These are phyloP conservation scores for Trididemnum clinides DNA, from an alignment of 23 tunicate species.

Conservation along the genomic window DNA sequence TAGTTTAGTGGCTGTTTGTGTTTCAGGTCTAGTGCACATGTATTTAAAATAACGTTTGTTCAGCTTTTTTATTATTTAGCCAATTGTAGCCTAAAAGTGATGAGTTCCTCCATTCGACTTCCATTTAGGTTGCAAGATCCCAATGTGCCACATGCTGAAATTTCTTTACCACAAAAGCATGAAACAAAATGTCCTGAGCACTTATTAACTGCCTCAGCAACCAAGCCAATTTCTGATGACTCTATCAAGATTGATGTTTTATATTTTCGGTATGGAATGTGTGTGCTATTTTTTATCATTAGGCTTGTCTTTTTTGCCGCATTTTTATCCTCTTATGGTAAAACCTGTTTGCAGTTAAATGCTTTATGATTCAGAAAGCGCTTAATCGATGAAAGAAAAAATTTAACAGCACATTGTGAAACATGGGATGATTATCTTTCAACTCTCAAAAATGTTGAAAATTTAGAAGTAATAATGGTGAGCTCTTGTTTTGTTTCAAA, in stretches of 20 bases:
- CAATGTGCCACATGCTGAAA: not conserved
- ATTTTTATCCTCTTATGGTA: not conserved
- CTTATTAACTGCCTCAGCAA: not conserved
- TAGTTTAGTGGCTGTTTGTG: no score
- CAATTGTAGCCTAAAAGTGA: no score
- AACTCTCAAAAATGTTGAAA: not conserved
- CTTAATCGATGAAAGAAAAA: not conserved
- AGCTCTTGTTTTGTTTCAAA: no score
- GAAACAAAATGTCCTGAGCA: not conserved
- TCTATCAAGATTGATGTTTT: not conserved
- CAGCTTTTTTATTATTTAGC: no score
- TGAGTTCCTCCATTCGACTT: not conserved
- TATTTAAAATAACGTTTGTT: no score
- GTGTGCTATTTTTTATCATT: not conserved
- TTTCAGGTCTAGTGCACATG: no score
- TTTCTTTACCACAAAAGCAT: not conserved
- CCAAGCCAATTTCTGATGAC: not conserved
- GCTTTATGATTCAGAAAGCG: slow-evolving; percentile 7
- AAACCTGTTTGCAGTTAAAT: not conserved
- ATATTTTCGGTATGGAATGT: slow-evolving; percentile 12
- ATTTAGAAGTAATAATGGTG: not conserved
- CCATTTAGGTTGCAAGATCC: slow-evolving; percentile 11
- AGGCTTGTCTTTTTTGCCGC: not conserved
- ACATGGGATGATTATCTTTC: not conserved
- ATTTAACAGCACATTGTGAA: not conserved